phyloP scores from a whole-genome alignment of 2,888 invertebrate genomes.

The Smittia aterrima region DNA sequence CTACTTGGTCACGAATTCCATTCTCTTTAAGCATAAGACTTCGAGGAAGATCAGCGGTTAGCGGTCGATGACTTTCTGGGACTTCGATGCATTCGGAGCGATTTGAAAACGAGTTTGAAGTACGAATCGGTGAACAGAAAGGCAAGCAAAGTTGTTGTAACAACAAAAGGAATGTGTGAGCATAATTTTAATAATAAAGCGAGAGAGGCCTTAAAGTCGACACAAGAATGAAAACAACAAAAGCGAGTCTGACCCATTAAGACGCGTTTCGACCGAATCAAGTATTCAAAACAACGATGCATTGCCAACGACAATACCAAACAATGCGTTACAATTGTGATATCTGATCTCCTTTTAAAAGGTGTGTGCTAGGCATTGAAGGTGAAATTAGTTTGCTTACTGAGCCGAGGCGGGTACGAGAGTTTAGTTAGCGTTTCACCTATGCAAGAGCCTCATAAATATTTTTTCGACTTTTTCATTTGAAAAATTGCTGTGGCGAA shows the following conservation, averaged over 20 bases:
- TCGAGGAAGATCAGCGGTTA: too few species aligned
- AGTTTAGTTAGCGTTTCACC: too few species aligned
- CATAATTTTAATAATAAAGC: conserved; percentile 24
- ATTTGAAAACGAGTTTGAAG: neutral
- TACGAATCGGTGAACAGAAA: too few species aligned
- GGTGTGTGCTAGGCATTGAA: neutral
- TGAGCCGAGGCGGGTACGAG: neutral
- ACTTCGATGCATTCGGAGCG: too few species aligned
- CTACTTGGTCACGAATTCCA: too few species aligned
- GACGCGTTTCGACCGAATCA: neutral
- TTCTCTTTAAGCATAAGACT: too few species aligned
- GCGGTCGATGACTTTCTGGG: too few species aligned
- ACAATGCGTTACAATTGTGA: neutral
- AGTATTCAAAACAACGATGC: conserved; percentile 17
- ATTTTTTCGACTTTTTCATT: neutral
- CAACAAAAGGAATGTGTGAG: conserved; percentile 26
- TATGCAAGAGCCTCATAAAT: too few species aligned
- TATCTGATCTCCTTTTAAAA: neutral
- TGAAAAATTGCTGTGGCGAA: neutral
- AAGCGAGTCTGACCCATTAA: conserved; percentile 10
- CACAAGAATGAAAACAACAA: neutral
- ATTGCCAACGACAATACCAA: neutral
- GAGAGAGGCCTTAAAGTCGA: neutral
- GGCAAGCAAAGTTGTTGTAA: too few species aligned
- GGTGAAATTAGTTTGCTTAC: neutral